Percentiles rank a stretch among this genome's conserved stretches.
phyloP scores from a whole-genome alignment of 2,888 invertebrate species.

The Lamellibrachia satsuma region DNA sequence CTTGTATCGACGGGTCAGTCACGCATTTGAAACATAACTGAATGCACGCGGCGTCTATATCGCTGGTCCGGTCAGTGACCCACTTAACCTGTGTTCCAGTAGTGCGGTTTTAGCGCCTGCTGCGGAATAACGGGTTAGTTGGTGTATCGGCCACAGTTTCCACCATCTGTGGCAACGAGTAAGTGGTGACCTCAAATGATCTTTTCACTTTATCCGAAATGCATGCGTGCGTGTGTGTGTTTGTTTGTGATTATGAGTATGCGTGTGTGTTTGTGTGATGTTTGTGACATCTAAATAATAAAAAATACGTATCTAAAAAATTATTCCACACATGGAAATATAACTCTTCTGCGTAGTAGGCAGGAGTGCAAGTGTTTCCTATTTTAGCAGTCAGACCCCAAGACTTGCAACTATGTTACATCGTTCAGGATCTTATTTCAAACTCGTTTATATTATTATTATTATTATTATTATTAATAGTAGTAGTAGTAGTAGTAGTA shows the following conservation, averaged over 20 bases:
- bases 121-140: not conserved
- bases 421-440: not conserved
- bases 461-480: too few relatives aligned
- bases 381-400: not conserved
- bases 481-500: too few relatives aligned
- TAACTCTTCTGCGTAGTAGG: not conserved
- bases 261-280: not conserved
- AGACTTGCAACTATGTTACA: not conserved
- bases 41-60: not conserved
- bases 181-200: not conserved
- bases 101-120: not conserved
- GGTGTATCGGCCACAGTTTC: not conserved
- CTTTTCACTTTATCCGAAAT: not conserved
- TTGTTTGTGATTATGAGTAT: not conserved
- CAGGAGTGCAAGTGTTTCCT: not conserved
- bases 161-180: not conserved
- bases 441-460: not conserved
- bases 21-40: too few relatives aligned
- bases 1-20: too few relatives aligned
- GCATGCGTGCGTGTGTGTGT: not conserved
- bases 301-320: too few relatives aligned
- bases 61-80: not conserved
- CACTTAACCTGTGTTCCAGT: not conserved
- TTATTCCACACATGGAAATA: not conserved
- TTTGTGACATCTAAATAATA: too few relatives aligned